These are phyloP conservation scores for Epirrhoe alternata DNA, from an alignment of 2,888 invertebrate genomes.

Conservation along the genomic window DNA sequence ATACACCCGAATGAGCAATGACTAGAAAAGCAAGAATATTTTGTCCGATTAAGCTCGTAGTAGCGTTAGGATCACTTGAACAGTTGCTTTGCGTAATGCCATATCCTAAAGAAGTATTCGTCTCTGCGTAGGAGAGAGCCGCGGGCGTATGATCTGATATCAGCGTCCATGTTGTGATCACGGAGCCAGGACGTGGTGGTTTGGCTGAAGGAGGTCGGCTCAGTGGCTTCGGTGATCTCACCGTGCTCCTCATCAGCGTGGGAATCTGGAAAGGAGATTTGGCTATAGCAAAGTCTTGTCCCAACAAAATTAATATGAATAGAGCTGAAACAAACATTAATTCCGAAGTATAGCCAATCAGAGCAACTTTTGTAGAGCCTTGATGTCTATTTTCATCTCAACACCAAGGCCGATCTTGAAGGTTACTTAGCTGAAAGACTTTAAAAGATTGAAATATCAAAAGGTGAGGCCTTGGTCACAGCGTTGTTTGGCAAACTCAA, in stretches of 20 bases:
- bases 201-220: constrained; percentile 95
- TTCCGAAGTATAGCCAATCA: no score
- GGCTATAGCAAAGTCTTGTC: no score
- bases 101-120: constrained; percentile 98
- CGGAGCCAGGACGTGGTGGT: constrained; percentile 97
- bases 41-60: neutral
- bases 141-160: constrained; percentile 95
- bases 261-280: constrained; percentile 59
- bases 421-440: no score
- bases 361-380: no score
- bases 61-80: constrained; percentile 87
- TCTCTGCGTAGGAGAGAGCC: constrained; percentile 93
- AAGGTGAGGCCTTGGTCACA: no score
- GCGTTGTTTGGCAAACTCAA: no score
- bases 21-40: neutral
- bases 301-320: no score
- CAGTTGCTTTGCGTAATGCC: constrained; percentile 93
- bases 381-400: no score
- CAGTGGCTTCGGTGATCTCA: constrained; percentile 87
- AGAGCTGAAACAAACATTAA: no score
- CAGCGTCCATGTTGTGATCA: constrained; percentile 97
- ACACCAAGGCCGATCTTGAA: no score
- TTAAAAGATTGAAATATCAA: no score
- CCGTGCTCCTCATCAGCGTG: constrained; percentile 76
- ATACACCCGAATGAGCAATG: neutral